phyloP scores from a whole-genome alignment of 2,113 vertebrate genomes.

The zebrafish (Danio rerio) region DNA sequence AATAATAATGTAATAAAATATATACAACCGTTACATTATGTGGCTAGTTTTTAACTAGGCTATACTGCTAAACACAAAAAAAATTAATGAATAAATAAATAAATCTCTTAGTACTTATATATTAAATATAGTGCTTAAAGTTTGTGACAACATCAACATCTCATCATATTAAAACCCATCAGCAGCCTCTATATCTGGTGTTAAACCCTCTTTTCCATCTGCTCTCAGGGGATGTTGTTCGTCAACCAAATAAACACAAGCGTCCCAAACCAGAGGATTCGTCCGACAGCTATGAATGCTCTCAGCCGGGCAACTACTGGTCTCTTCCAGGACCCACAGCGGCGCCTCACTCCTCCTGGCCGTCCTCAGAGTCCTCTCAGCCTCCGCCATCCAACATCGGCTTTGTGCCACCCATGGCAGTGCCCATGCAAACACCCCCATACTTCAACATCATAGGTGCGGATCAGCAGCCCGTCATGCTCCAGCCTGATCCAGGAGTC shows the following conservation, averaged over 20 bases:
- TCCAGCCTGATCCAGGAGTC: slow-evolving; percentile 66
- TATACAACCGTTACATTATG: too few species aligned
- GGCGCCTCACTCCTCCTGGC: slow-evolving; percentile 68
- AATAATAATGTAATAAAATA: too few species aligned
- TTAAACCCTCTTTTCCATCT: neutral
- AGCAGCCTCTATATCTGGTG: too few species aligned
- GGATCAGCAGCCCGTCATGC: slow-evolving; percentile 54
- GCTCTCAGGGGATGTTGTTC: slow-evolving; percentile 64
- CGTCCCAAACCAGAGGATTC: slow-evolving; percentile 75
- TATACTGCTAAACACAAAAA: too few species aligned
- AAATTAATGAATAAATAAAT: too few species aligned
- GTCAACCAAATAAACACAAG: slow-evolving; percentile 72
- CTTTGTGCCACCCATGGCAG: slow-evolving; percentile 57
- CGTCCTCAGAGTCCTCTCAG: slow-evolving; percentile 70
- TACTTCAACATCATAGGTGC: slow-evolving; percentile 60
- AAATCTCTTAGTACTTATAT: too few species aligned
- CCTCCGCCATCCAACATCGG: slow-evolving; percentile 58
- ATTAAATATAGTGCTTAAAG: too few species aligned
- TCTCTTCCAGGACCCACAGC: slow-evolving; percentile 47
- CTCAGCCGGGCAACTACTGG: slow-evolving; percentile 56
- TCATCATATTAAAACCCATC: too few species aligned
- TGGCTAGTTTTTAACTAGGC: too few species aligned
- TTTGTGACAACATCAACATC: too few species aligned
- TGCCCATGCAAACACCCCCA: slow-evolving; percentile 63
- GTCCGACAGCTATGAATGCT: slow-evolving; percentile 64